Evolutionary conservation across 2,113 vertebrate genomes (phyloP).

Genomic region (Proteles cristata): DNA sequence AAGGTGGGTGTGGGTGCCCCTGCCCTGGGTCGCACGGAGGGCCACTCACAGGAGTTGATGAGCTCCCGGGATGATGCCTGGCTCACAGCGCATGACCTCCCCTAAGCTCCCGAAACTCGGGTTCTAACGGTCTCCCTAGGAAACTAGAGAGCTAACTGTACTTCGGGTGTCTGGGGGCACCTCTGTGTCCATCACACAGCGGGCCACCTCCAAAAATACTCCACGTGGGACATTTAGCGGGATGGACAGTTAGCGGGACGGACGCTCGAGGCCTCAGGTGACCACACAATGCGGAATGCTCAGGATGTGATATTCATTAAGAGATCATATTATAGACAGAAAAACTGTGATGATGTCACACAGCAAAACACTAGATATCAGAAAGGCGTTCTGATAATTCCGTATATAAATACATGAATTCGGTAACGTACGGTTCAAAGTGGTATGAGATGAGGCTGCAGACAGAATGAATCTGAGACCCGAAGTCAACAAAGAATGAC

Average conservation of each 20-base stretch:
- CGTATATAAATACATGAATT: neutral
- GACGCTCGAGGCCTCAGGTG: neutral
- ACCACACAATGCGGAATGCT: neutral
- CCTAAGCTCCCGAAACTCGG: rapidly evolving
- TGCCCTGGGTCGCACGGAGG: rapidly evolving
- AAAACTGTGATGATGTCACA: rapidly evolving
- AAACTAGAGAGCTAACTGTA: neutral
- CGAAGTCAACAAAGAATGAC: neutral
- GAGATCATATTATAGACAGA: neutral
- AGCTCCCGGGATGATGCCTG: rapidly evolving
- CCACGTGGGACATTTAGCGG: rapidly evolving
- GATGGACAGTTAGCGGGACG: rapidly evolving
- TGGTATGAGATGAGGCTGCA: rapidly evolving
- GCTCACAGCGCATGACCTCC: rapidly evolving
- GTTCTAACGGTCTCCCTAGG: neutral
- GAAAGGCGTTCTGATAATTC: neutral
- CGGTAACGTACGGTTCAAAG: neutral
- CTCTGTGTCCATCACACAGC: neutral
- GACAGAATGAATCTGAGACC: neutral
- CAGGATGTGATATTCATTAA: neutral
- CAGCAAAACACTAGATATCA: neutral
- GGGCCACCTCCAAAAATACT: neutral
- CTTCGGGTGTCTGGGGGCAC: neutral
- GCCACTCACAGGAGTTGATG: neutral
- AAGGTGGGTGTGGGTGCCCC: rapidly evolving